These are phyloP conservation scores for Micropterix aruncella DNA, from an alignment of 2,888 invertebrate species.

Conservation along the genomic window DNA sequence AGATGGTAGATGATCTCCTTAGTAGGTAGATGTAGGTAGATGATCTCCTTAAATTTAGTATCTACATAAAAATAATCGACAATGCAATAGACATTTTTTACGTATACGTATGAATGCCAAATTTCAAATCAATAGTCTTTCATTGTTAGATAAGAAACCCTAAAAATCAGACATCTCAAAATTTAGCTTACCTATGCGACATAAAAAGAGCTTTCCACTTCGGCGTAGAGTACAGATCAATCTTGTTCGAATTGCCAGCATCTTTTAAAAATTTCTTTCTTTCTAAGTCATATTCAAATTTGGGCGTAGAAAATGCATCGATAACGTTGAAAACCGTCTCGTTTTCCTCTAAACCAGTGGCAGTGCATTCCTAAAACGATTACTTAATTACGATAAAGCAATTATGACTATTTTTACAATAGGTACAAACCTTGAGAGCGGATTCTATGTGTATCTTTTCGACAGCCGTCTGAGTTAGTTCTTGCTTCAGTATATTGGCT, in stretches of 20 bases:
- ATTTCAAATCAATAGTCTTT: too few species aligned
- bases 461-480: not conserved
- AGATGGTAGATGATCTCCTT: too few species aligned
- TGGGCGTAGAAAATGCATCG: slow-evolving; percentile 69
- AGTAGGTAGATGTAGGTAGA: too few species aligned
- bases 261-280: slow-evolving; percentile 59
- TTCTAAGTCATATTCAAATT: slow-evolving; percentile 57
- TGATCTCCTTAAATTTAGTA: too few species aligned
- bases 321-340: slow-evolving; percentile 69
- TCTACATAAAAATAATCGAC: too few species aligned
- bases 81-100: too few species aligned
- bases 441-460: not conserved
- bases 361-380: slow-evolving; percentile 31
- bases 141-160: too few species aligned
- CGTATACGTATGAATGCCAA: too few species aligned
- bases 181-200: slow-evolving; percentile 43
- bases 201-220: slow-evolving; percentile 57
- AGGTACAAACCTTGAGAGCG: not conserved
- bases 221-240: slow-evolving; percentile 42
- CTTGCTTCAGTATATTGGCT: not conserved
- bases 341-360: slow-evolving; percentile 46
- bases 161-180: too few species aligned
- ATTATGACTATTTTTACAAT: too few species aligned
- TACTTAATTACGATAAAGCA: too few species aligned
- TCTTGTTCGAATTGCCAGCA: slow-evolving; percentile 23